These are phyloP conservation scores for Cyclura pinguis DNA, from an alignment of 2,797 vertebrate species.

Conservation along the genomic window DNA sequence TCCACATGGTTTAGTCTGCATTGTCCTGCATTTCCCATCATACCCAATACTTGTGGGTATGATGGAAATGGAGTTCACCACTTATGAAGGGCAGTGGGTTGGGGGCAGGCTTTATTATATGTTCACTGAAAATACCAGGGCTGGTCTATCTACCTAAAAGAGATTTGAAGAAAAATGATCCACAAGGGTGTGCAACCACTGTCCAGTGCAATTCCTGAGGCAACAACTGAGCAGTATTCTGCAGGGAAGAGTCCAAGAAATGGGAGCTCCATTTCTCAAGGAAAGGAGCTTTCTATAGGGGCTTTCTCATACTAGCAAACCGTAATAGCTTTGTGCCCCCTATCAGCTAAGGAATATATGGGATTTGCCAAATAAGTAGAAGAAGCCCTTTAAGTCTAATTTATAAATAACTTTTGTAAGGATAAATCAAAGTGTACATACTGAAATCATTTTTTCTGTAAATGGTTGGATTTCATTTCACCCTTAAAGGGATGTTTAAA, in stretches of 20 bases:
- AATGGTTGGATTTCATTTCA: slow-evolving; percentile 89
- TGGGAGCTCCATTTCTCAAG: slow-evolving; percentile 31
- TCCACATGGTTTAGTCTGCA: not conserved
- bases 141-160: slow-evolving; percentile 58
- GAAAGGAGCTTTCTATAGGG: not conserved
- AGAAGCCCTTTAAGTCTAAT: slow-evolving; percentile 73
- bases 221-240: slow-evolving; percentile 45
- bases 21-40: not conserved
- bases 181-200: slow-evolving; percentile 58
- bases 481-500: slow-evolving; percentile 87
- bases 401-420: slow-evolving; percentile 82
- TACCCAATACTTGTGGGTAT: not conserved
- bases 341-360: slow-evolving; percentile 52
- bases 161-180: slow-evolving; percentile 52
- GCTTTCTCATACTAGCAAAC: slow-evolving; percentile 25
- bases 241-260: slow-evolving; percentile 38
- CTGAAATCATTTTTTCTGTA: slow-evolving; percentile 88
- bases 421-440: slow-evolving; percentile 84
- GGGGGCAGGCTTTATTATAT: not conserved
- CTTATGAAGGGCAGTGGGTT: not conserved
- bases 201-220: slow-evolving; percentile 43
- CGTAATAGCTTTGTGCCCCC: slow-evolving; percentile 42
- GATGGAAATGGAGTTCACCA: not conserved
- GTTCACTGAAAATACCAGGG: slow-evolving; percentile 51
- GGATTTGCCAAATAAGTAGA: slow-evolving; percentile 62